These are phyloP conservation scores for Grallaria varia DNA, from an alignment of 2,113 vertebrate genomes.

Conservation along the genomic window DNA sequence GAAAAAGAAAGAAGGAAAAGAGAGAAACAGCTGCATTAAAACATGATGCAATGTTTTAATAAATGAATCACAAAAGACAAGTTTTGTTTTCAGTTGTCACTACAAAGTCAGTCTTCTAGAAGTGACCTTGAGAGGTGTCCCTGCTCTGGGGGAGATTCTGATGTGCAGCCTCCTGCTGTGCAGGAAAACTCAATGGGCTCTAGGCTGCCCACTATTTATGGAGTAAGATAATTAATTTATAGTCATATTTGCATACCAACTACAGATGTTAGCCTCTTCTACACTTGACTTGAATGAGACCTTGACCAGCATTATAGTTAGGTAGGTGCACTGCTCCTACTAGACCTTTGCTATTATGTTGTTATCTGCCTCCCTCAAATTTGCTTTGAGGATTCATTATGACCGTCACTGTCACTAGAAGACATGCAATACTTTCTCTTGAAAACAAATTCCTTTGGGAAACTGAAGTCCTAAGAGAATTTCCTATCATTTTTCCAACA, in stretches of 20 bases:
- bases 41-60: background rate
- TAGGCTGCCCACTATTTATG: no score
- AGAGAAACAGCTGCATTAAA: background rate
- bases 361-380: background rate
- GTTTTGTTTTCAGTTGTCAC: background rate
- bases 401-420: background rate
- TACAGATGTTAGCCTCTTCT: background rate
- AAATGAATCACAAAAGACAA: background rate
- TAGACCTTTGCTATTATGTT: background rate
- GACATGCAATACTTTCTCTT: background rate
- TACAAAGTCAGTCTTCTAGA: background rate
- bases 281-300: no score
- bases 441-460: background rate
- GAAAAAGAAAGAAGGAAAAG: background rate
- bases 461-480: background rate
- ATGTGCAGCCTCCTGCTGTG: background rate
- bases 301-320: background rate
- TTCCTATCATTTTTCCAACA: background rate
- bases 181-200: background rate
- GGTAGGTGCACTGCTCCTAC: background rate
- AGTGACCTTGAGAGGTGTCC: background rate
- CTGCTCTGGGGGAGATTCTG: background rate
- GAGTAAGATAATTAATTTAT: background rate
- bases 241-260: background rate
- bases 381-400: background rate